Evolutionary conservation across 2,888 invertebrate species (phyloP).

Genomic region (Gymnocheta viridis): DNA sequence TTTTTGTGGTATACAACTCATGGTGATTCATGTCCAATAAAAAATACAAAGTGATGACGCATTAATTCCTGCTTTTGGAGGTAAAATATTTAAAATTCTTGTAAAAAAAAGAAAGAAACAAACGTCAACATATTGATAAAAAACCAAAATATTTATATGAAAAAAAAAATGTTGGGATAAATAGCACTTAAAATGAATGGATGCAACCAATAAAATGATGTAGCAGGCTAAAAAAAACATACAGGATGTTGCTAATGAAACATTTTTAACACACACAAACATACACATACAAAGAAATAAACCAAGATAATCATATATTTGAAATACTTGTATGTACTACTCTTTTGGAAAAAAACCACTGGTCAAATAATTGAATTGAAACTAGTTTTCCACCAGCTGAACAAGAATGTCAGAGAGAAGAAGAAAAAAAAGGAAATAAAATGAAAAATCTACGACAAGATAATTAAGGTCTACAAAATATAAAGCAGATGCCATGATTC

Average conservation of each 20-base stretch:
- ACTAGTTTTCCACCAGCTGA: constrained; percentile 45
- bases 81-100: constrained; percentile 53
- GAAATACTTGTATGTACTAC: constrained; percentile 31
- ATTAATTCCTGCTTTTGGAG: constrained; percentile 36
- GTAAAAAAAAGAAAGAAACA: constrained; percentile 14
- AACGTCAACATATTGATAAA: constrained; percentile 56
- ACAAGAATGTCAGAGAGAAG: constrained; percentile 26
- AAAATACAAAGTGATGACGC: constrained; percentile 55
- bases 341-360: constrained; percentile 8
- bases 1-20: neutral
- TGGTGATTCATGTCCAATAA: constrained; percentile 49
- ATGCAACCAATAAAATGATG: constrained; percentile 25
- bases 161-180: constrained; percentile 52
- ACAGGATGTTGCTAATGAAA: constrained; percentile 69
- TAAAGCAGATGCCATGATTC: constrained; percentile 49
- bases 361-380: constrained; percentile 50
- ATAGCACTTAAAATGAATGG: constrained; percentile 60
- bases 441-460: constrained; percentile 68
- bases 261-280: constrained; percentile 34
- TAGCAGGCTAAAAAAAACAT: constrained; percentile 7
- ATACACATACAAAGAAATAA: neutral
- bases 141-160: neutral
- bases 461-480: constrained; percentile 59
- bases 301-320: constrained; percentile 57
- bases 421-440: constrained; percentile 65